Base-by-base conservation (phyloP, 1,140 invertebrate genomes). In the Drosophila saltans region DNA sequence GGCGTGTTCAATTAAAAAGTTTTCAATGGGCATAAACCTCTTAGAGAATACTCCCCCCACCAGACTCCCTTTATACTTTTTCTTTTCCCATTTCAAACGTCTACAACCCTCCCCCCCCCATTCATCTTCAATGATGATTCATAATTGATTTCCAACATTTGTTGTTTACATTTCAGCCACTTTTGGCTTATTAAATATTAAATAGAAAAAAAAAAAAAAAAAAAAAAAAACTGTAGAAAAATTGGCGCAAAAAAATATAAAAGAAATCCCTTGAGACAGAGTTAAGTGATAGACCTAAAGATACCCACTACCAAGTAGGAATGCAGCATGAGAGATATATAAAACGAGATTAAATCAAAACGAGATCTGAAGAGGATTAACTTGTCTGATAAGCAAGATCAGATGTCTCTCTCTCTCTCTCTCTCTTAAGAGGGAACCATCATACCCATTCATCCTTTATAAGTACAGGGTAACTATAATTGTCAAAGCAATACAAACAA, bases 121-220 rank as follows among this genome's bases (percentile, higher is more conserved):
- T 30, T 4, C 21, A 10, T 3, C 45, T 52, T 26, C 45, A 52
- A 52, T 52, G 45, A 52, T 52, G 45, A 64, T 69, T 72, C 71
- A 69, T 88, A 86, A 86, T 89, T 89, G 83, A 84, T 88, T 88
- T 80, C 67, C 67, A 59, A 67, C 69, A 72, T 80, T 78, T 78
- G 75, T 66, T 78, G 77, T 71, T 86, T 81, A 69, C 73, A 59
- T 55, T 66, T 71, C 59, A 69, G 69, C 66, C 84, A 90, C 84
- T 89, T 52, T 89, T 83, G 78, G 69, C 86, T 90, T 88, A 89
- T 88, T 88, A 83, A 83, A 88, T 88, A 89, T 88, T 89, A 89
- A 88, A 78, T 79, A 68, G 68, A 59, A 36, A 36, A 36, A 1
- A 36, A 6, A 7, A 36, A 36, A 36, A 36, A 3, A 36, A 36